A percentile compares a stretch with the other conserved stretches of the same genome.
Conservation (phyloP, 2,888 invertebrate species). For the Sesia bembeciformis region DNA sequence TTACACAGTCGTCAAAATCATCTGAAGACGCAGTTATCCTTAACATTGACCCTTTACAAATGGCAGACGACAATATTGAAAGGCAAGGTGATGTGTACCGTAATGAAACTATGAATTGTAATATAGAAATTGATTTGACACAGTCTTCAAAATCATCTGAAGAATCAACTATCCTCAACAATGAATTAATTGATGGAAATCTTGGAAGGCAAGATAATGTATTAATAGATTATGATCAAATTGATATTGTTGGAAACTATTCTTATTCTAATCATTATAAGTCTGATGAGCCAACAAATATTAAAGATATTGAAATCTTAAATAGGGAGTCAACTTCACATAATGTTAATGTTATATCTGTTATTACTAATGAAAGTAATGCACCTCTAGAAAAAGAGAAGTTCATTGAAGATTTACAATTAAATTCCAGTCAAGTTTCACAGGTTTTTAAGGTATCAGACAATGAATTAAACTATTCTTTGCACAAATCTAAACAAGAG, state of each 20-base stretch:
- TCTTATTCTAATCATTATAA: neutral
- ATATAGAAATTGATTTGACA: constrained; percentile 33
- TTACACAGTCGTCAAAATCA: neutral
- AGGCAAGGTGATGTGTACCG: constrained; percentile 32
- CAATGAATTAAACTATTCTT: constrained; percentile 78
- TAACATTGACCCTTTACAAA: neutral
- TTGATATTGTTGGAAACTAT: constrained; percentile 5
- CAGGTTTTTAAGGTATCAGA: constrained; percentile 64
- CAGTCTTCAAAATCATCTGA: constrained; percentile 28
- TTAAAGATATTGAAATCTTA: neutral
- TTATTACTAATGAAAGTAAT: constrained; percentile 6
- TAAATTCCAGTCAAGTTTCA: constrained; percentile 26
- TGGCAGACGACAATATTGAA: constrained; percentile 20
- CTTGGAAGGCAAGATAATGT: constrained; percentile 37
- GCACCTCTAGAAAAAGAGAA: constrained; percentile 3
- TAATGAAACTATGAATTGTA: too few relatives aligned
- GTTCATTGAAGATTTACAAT: neutral
- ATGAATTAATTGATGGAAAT: constrained; percentile 10
- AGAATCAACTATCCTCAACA: constrained; percentile 1
- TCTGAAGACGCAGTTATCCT: constrained; percentile 1
- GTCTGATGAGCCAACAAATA: neutral
- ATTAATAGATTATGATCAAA: constrained; percentile 57
- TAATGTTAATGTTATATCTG: neutral
- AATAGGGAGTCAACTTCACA: neutral
- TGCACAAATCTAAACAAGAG: constrained; percentile 40